Conservation (phyloP, 2,113 vertebrate species). For the Halichoeres trimaculatus region DNA sequence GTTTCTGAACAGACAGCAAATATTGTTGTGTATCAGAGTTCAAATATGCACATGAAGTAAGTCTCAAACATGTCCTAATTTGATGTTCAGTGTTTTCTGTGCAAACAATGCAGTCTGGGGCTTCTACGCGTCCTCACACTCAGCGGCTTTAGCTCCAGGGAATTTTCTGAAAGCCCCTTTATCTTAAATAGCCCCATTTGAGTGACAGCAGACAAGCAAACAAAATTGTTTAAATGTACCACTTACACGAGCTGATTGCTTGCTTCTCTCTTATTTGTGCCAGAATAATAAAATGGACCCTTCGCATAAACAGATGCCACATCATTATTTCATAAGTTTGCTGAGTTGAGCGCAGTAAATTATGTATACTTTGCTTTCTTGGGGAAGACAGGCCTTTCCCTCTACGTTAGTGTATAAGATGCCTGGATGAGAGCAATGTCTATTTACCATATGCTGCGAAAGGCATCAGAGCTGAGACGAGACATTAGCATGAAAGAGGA, state of each 20-base stretch:
- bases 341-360: constrained; percentile 74
- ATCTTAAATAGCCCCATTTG: constrained; percentile 71
- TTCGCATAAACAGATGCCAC: constrained; percentile 72
- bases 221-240: constrained; percentile 77
- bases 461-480: constrained; percentile 29
- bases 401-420: constrained; percentile 50
- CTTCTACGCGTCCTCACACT: constrained; percentile 42
- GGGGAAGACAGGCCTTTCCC: constrained; percentile 48
- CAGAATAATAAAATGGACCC: constrained; percentile 74
- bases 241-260: constrained; percentile 67
- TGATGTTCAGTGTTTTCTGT: constrained; percentile 46
- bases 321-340: constrained; percentile 83
- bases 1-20: constrained; percentile 25
- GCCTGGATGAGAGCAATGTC: constrained; percentile 23
- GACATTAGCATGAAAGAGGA: constrained; percentile 14
- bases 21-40: constrained; percentile 41
- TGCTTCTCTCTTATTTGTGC: constrained; percentile 66
- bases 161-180: constrained; percentile 72
- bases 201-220: constrained; percentile 78
- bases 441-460: constrained; percentile 53
- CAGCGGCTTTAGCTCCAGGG: constrained; percentile 62
- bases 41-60: constrained; percentile 45
- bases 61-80: constrained; percentile 59
- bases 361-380: constrained; percentile 72
- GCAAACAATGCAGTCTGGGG: constrained; percentile 55